Evolutionary conservation across 2,797 vertebrate genomes (phyloP).

Genomic region (Hydrocynus forskahlii): DNA sequence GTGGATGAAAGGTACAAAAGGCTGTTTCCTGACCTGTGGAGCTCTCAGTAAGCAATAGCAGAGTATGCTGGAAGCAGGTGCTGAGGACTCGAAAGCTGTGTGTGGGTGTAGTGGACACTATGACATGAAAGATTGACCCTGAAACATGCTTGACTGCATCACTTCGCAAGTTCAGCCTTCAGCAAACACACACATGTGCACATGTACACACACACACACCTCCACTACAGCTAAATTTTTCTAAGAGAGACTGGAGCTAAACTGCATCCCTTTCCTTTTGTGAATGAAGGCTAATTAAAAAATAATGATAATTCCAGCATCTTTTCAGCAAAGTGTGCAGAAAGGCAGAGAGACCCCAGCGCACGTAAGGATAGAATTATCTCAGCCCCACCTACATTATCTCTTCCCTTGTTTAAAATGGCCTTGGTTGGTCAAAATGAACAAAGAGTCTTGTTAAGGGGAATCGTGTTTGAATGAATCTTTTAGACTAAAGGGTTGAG

Average conservation of each 20-base stretch:
- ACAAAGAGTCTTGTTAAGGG: conserved; percentile 18
- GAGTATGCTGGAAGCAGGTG: not conserved
- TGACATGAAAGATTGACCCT: conserved; percentile 1
- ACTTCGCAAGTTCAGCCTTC: not conserved
- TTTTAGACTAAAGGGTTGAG: not conserved
- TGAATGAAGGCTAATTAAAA: conserved; percentile 10
- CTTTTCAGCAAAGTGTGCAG: not conserved
- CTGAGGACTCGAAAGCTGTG: not conserved
- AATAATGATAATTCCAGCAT: not conserved
- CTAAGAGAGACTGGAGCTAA: not conserved
- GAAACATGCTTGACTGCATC: not conserved
- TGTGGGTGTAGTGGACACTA: conserved; percentile 3
- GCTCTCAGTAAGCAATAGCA: not conserved
- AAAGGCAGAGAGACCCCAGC: conserved; percentile 3
- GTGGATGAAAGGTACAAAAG: not conserved
- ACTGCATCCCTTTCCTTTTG: not conserved
- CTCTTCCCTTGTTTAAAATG: conserved; percentile 14
- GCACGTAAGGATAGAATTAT: conserved; percentile 19
- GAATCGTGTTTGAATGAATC: not conserved
- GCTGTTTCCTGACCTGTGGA: not conserved
- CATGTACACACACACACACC: not conserved
- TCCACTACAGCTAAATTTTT: not conserved
- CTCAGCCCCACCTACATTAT: conserved; percentile 28
- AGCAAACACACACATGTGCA: not conserved
- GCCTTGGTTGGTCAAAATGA: conserved; percentile 2